These are phyloP conservation scores for Columbina picui DNA, from an alignment of 2,113 vertebrate genomes.

Conservation along the genomic window DNA sequence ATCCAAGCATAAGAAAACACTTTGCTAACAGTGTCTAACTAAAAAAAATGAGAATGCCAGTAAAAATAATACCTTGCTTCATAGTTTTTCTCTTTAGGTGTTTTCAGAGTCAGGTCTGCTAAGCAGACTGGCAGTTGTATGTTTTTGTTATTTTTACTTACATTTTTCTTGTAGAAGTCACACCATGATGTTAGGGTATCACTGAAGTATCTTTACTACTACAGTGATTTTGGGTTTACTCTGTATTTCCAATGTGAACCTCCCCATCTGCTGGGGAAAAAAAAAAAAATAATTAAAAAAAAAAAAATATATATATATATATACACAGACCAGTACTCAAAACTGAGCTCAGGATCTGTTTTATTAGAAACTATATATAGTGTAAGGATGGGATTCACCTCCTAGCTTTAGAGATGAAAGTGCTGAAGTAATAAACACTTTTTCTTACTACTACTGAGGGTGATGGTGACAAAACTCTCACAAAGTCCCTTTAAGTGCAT, in stretches of 20 bases:
- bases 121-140: neutral
- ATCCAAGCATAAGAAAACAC: conserved; percentile 16
- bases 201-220: neutral
- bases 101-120: neutral
- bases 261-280: neutral
- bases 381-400: neutral
- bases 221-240: neutral
- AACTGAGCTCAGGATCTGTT: neutral
- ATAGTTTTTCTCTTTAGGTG: neutral
- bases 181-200: neutral
- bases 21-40: neutral
- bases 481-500: neutral
- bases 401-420: neutral
- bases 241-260: neutral
- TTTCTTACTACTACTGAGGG: neutral
- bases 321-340: neutral
- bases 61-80: neutral
- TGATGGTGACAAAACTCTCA: neutral
- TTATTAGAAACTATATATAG: neutral
- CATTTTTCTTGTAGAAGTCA: neutral
- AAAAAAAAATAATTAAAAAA: no score
- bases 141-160: neutral
- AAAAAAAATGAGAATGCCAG: neutral
- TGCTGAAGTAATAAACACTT: neutral
- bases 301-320: neutral